Base-by-base conservation (phyloP, 2,113 vertebrate genomes). In the Megaptera novaeangliae region DNA sequence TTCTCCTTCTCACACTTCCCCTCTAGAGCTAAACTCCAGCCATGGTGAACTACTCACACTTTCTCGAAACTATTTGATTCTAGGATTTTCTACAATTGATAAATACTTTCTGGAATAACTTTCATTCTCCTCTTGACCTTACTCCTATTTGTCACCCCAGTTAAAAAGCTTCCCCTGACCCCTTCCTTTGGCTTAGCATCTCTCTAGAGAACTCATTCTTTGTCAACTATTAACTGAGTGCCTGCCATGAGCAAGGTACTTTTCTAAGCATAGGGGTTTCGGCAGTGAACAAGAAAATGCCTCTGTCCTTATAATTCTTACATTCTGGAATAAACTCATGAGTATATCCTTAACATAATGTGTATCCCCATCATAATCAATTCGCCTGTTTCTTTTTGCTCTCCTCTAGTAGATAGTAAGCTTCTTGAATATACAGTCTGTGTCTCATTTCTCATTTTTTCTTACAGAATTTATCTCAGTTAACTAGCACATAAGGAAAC, bases 51-150 rank as follows among this genome's bases (percentile, higher is more conserved):
- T 71, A 52, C 41, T 87, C 68, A 94, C 17, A 14, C n/a, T 41
- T 91, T 84, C 57, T 44, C 82, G 41, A 68, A 74, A 52, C 46
- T 31, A 18, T 71, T 66, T 8, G 44, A 34, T 55, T 31, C 46
- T 31, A 81, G 29, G 1, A 14, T 68, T 55, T 91, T 86, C 36
- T 89, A 34, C 11, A 63, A 61, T 1, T 44, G 57, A 52, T 14
- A 82, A n/a, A 44, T 46, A 59, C 21, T 69, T 89, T 66, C 64
- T 46, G 20, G 13, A 71, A 49, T 82, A 87, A 64, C 1, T 46
- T 81, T 39, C 23, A 57, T n/a, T 15, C 20, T 86, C 44, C 31
- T 86, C 61, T 92, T 87, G 82, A 82, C 29, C 29, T 52, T 66
- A 87, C 34, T 36, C 7, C 11, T 64, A 64, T 68, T 82, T 25